Conservation (phyloP, 2,888 invertebrate species). For the Rhimphoctona megacephalus region DNA sequence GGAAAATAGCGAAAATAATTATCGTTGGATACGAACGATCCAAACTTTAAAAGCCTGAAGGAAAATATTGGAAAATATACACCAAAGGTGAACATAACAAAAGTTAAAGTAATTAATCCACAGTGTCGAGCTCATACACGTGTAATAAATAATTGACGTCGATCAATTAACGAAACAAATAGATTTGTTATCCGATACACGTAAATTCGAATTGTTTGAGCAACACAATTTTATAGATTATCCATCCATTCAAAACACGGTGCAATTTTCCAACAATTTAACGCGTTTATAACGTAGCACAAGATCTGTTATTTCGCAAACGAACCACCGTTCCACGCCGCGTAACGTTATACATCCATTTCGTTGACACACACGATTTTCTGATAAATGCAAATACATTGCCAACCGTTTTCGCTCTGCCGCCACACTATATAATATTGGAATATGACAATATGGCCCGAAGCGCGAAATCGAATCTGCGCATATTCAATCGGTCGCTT, state of each 20-base stretch:
- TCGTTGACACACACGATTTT: constrained; percentile 35
- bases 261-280: constrained; percentile 36
- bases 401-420: constrained; percentile 4
- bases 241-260: background rate
- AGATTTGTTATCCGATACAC: background rate
- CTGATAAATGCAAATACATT: constrained; percentile 53
- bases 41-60: background rate
- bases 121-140: background rate
- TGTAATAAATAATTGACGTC: background rate
- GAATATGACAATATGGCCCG: constrained; percentile 38
- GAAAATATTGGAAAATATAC: background rate
- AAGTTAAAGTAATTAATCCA: background rate
- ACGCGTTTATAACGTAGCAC: constrained; percentile 31
- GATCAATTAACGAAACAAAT: constrained; percentile 17
- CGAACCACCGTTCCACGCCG: background rate
- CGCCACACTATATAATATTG: constrained; percentile 26
- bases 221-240: constrained; percentile 28
- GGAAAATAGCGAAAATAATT: background rate
- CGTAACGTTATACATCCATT: constrained; percentile 1
- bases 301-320: constrained; percentile 17
- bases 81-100: background rate
- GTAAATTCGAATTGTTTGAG: background rate
- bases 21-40: background rate
- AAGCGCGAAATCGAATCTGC: constrained; percentile 39
- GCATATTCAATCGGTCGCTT: constrained; percentile 38